Conservation (phyloP, 2,797 vertebrate genomes). For the Buceros bicornis region DNA sequence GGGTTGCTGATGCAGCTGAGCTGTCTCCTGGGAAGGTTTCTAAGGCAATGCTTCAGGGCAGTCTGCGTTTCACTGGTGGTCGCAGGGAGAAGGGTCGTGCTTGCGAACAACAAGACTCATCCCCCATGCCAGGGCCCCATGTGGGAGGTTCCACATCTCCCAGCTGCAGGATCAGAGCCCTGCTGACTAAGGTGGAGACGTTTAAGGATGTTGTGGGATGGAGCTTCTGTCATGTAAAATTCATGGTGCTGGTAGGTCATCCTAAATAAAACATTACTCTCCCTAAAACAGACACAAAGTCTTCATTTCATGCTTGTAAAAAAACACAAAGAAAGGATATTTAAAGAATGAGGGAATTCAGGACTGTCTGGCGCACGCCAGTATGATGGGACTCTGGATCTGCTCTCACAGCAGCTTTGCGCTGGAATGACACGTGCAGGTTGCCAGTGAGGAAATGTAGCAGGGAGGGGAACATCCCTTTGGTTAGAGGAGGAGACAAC, state of each 20-base stretch:
- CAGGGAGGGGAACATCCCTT: background rate
- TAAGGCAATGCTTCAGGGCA: background rate
- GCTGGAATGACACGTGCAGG: background rate
- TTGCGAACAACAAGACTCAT: background rate
- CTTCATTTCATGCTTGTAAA: background rate
- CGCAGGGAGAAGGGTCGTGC: background rate
- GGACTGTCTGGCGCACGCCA: background rate
- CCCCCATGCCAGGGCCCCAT: background rate
- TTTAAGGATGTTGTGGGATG: background rate
- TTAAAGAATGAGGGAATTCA: background rate
- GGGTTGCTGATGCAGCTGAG: background rate
- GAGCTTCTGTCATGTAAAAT: conserved; percentile 41
- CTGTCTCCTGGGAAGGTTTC: background rate
- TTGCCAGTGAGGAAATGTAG: background rate
- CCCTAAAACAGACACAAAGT: background rate
- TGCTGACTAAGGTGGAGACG: background rate
- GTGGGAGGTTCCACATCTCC: background rate
- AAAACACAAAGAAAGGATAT: background rate
- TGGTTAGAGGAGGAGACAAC: background rate
- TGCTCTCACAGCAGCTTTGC: background rate
- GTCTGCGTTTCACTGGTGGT: background rate
- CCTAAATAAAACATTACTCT: conserved; percentile 32
- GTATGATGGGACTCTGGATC: background rate
- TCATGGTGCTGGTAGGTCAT: conserved; percentile 8
- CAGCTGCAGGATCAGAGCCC: background rate